Percentiles rank a stretch among this genome's conserved stretches.
Conservation (phyloP, 1,140 invertebrate species). For the Chlorops oryzae region DNA sequence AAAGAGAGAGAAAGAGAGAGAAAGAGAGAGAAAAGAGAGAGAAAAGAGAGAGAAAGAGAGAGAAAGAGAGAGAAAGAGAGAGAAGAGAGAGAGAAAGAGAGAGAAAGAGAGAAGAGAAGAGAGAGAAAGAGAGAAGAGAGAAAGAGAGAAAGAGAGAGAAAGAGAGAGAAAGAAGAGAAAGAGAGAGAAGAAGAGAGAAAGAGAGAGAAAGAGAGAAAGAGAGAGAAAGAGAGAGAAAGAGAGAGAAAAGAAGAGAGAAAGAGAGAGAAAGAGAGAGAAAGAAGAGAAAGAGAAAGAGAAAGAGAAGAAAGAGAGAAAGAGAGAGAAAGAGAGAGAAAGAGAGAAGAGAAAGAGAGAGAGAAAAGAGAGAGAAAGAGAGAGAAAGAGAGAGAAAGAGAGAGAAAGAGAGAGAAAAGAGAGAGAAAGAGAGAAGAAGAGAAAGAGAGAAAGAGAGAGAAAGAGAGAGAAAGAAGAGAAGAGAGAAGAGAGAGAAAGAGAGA, state of each 20-base stretch:
- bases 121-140: not conserved
- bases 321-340: not conserved
- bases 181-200: too few species aligned
- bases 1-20: not conserved
- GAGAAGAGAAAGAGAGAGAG: conserved; percentile 15
- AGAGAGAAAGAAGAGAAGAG: not conserved
- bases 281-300: conserved; percentile 6
- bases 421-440: not conserved
- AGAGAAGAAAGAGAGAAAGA: not conserved
- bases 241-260: not conserved
- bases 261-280: not conserved
- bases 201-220: not conserved
- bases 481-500: not conserved
- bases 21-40: not conserved
- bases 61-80: not conserved
- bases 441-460: conserved; percentile 5
- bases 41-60: not conserved
- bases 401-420: not conserved
- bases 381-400: conserved; percentile 18
- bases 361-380: conserved; percentile 4
- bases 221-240: conserved; percentile 18
- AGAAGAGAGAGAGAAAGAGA: not conserved
- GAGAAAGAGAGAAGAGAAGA: too few species aligned
- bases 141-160: conserved; percentile 5
- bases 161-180: not conserved